phyloP scores from a whole-genome alignment of 2,888 invertebrate species.

The Eupeodes latifasciatus region DNA sequence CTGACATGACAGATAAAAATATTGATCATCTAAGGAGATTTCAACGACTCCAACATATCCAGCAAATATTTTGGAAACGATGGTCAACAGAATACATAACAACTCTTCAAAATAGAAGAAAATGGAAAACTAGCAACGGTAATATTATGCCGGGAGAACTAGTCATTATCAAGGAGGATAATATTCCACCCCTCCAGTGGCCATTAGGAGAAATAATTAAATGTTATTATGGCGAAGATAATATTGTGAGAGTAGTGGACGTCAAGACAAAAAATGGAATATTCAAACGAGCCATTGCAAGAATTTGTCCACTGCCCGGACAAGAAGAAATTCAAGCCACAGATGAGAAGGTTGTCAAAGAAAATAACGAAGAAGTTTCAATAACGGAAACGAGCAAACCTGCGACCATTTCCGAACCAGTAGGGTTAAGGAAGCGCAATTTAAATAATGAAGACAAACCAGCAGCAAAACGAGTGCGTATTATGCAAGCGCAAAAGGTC shows the following conservation, averaged over 20 bases:
- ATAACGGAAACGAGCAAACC: neutral
- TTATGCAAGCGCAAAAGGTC: neutral
- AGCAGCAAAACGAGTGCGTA: neutral
- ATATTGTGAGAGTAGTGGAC: constrained; percentile 28
- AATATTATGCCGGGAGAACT: constrained; percentile 18
- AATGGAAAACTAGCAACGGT: constrained; percentile 12
- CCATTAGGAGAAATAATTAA: constrained; percentile 20
- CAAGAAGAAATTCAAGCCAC: constrained; percentile 1
- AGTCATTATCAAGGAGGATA: constrained; percentile 47
- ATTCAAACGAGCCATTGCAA: constrained; percentile 22
- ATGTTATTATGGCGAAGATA: constrained; percentile 20
- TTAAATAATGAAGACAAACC: neutral
- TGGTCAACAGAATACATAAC: neutral
- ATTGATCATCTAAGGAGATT: constrained; percentile 1
- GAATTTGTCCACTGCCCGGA: neutral
- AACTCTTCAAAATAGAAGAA: constrained; percentile 39
- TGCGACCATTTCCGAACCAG: neutral
- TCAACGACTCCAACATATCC: neutral
- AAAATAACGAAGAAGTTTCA: neutral
- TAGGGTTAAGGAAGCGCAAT: neutral
- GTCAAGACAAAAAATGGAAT: constrained; percentile 32
- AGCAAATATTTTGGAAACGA: constrained; percentile 11
- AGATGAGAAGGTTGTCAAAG: neutral
- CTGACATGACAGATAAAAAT: neutral
- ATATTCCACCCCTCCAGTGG: constrained; percentile 44